Evolutionary conservation across 2,113 vertebrate genomes (phyloP).

Genomic region (Percina caprodes): DNA sequence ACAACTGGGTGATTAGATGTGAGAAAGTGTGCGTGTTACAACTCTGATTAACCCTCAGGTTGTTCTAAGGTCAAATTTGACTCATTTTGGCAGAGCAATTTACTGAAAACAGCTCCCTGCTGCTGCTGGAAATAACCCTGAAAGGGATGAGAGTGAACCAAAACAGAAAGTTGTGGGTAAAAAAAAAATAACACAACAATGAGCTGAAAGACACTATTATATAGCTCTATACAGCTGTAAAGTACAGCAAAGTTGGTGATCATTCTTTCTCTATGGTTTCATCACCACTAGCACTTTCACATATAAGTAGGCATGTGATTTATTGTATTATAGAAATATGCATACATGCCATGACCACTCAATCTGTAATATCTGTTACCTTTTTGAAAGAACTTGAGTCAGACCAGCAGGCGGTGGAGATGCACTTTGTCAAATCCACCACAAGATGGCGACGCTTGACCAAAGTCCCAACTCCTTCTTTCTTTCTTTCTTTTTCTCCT

Average conservation of each 20-base stretch:
- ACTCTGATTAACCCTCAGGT: too few species aligned
- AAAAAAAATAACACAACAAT: too few species aligned
- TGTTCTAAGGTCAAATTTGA: too few species aligned
- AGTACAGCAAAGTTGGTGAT: not conserved
- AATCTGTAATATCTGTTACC: not conserved
- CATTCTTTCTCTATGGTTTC: not conserved
- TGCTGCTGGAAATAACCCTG: too few species aligned
- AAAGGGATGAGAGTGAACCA: too few species aligned
- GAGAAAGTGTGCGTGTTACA: not conserved
- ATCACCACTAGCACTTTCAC: not conserved
- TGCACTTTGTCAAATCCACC: conserved; percentile 24
- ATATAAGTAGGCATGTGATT: not conserved
- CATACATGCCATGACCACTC: not conserved
- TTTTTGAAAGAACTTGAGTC: not conserved
- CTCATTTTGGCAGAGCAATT: too few species aligned
- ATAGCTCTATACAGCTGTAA: too few species aligned
- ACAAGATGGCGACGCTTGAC: conserved; percentile 23
- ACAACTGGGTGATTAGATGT: not conserved
- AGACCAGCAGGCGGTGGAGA: not conserved
- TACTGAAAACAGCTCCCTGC: too few species aligned
- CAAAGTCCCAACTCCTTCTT: not conserved
- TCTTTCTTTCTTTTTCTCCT: not conserved
- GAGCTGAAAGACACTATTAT: too few species aligned
- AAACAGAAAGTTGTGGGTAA: too few species aligned
- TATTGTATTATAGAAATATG: not conserved